A percentile compares a stretch with the other conserved stretches of the same genome.
These are phyloP conservation scores for Chaenogobius annularis DNA, from an alignment of 2,113 vertebrate species.

Conservation along the genomic window DNA sequence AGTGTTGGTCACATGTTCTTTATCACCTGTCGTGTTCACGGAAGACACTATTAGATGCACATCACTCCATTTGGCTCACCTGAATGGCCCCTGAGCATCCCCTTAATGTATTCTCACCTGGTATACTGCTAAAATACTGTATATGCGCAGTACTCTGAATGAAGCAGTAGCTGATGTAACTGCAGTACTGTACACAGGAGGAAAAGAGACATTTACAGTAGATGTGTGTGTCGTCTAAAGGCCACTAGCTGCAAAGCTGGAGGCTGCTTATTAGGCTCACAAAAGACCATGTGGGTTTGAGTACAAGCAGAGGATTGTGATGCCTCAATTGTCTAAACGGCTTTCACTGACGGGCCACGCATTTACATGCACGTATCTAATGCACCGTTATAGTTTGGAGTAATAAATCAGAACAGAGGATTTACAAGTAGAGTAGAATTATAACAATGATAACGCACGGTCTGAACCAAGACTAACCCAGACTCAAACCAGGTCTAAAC, in stretches of 20 bases:
- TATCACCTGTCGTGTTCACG: no score
- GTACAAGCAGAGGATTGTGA: neutral
- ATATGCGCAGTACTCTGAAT: neutral
- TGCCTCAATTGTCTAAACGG: neutral
- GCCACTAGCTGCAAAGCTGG: neutral
- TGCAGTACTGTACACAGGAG: neutral
- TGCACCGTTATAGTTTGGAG: neutral
- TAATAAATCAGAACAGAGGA: neutral
- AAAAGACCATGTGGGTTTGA: neutral
- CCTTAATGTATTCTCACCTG: constrained; percentile 29
- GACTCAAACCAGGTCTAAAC: no score
- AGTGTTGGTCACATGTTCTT: no score
- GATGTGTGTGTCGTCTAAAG: neutral
- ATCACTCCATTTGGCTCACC: constrained; percentile 28
- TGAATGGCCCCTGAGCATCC: constrained; percentile 8
- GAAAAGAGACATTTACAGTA: neutral
- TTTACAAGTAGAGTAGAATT: neutral
- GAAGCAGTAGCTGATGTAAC: neutral
- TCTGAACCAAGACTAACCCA: no score
- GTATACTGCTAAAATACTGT: neutral
- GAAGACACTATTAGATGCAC: no score
- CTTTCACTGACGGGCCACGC: neutral
- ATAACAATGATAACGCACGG: no score
- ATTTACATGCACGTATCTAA: no score
- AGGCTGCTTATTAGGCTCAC: neutral